phyloP scores from a whole-genome alignment of 2,888 invertebrate genomes.

The Cactoblastis cactorum region DNA sequence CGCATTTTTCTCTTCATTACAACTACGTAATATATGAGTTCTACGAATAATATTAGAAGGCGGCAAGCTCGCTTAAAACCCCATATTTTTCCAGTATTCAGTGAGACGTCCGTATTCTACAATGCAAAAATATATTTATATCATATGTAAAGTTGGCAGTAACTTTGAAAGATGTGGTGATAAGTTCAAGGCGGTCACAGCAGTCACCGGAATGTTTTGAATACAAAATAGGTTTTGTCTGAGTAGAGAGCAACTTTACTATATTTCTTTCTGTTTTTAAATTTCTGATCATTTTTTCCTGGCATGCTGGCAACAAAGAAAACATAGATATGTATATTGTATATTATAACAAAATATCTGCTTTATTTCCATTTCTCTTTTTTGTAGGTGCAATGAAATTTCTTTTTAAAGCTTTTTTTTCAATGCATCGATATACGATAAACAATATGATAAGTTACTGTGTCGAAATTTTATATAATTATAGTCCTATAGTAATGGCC shows the following conservation, averaged over 20 bases:
- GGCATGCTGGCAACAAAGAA: background rate
- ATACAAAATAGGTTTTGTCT: conserved; percentile 10
- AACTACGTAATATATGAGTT: background rate
- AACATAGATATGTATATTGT: background rate
- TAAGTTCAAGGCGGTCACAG: conserved; percentile 8
- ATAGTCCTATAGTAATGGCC: too few species aligned
- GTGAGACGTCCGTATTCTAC: background rate
- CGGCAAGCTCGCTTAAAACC: conserved; percentile 1
- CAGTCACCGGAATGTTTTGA: conserved; percentile 8
- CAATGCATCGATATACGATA: too few species aligned
- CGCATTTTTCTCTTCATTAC: background rate
- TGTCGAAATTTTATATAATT: too few species aligned
- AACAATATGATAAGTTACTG: too few species aligned
- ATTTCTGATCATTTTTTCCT: background rate
- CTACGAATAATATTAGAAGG: background rate
- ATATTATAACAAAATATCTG: too few species aligned
- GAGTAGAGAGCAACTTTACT: conserved; percentile 7
- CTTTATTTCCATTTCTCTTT: too few species aligned
- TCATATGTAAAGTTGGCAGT: conserved; percentile 9
- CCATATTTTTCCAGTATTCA: conserved; percentile 7
- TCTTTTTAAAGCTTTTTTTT: too few species aligned
- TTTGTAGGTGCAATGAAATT: too few species aligned
- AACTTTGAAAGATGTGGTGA: conserved; percentile 10
- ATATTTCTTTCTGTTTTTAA: background rate
- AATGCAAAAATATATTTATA: conserved; percentile 10